Base-by-base conservation (phyloP, 1,140 invertebrate species). In the Ganaspis sp. region DNA sequence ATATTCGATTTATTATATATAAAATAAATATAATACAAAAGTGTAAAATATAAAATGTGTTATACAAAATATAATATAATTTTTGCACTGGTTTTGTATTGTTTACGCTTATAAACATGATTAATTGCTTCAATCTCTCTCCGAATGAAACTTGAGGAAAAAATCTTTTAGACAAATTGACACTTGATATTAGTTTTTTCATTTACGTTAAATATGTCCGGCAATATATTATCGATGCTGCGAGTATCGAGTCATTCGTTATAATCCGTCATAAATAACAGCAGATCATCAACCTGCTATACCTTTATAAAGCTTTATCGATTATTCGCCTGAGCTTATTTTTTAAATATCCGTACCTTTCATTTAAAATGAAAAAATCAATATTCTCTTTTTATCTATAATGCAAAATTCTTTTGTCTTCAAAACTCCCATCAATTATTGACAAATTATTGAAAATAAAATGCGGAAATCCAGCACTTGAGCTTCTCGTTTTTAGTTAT, bases 381-480 rank as follows among this genome's bases (percentile, higher is more conserved):
- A 64, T 64, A 64, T 64, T 23, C 12, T 15, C 1, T 64, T 29
- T 29, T n/a, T 12, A 15, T 1, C 8, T 5, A 49, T 15, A n/a
- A 49, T 49, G n/a, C 15, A 49, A 49, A 49, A 49, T 49, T 49
- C 45, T 49, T n/a, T 49, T 49, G 45, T 49, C 17, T n/a, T n/a
- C 45, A 17, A 49, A 5, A 17, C 2, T 49, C 45, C 5, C 5
- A 5, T 17, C 17, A 34, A 34, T 34, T 34, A 6, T 6, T 34
- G 29, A 34, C 2, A 6, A 3, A 34, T 34, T 3, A 34, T 34
- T 34, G 2, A 6, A 6, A 34, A 34, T 49, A 15, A n/a, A 49
- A 17, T 17, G 8, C 15, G n/a, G 45, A 49, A 49, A 49, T 49
- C 45, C n/a, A n/a, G 5, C 45, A 49, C 17, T 49, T 49, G 17